Evolutionary conservation across 2,888 invertebrate genomes (phyloP), one percentile per base, ranked within the genome.

Genomic region (Pseudoips prasinana): DNA sequence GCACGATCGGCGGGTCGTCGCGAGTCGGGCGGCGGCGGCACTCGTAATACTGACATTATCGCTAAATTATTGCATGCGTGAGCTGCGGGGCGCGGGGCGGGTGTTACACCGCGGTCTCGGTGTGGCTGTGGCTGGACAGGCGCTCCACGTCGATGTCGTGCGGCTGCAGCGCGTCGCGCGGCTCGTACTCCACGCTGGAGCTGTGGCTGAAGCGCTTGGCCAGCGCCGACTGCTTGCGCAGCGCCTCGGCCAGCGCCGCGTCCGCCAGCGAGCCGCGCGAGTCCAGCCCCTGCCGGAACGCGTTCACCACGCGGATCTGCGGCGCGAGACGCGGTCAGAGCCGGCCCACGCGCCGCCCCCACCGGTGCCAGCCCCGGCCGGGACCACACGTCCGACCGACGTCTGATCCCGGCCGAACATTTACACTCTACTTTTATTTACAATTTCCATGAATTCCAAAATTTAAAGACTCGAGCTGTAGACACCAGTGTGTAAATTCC

Each of bases 291-390:
- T 98, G 98, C 90, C 99, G 98, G 94, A 99, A 99, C 91, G 99
- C 99, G 92, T 99, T 99, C 91, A 99, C 98, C 92, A 99, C 99
- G 92, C 99, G 98, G 90, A 99, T 99, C 99, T 99, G 95, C 90
- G 91, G n/a, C 82, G 71, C 84, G 69, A 61, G 30, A 33, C 10
- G 34, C 10, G 8, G 20, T 6, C 9, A 3, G 1, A 10, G 9
- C 22, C 24, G 29, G 46, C 33, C 50, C 26, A 38, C 39, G 40
- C 25, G 42, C 33, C 47, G 39, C 58, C 54, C 58, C 54, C 53
- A 23, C 27, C 5, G 11, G 20, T 18, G n/a, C 11, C 0, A 8
- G 7, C 14, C 14, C 14, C 2, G 14, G 14, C 14, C 14, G 5
- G 14, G 14, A 14, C 3, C 5, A 14, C 14, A 14, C 14, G 14